Base-by-base conservation (phyloP, 2,888 invertebrate genomes). In the Corbicula japonica region DNA sequence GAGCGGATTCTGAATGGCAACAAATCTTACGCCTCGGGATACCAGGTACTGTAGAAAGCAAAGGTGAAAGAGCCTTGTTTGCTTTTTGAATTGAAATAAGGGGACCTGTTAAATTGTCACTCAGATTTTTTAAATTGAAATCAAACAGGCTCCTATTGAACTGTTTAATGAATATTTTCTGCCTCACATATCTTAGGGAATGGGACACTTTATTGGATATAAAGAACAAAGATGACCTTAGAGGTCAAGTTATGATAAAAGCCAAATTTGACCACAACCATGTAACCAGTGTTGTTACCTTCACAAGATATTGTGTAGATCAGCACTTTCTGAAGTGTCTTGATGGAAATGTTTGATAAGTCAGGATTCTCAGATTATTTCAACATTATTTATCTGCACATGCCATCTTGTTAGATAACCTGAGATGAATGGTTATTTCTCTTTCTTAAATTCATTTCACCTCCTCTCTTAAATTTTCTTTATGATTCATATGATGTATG, bases 41-140 rank as follows among this genome's bases (percentile, higher is more conserved):
- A 52, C 28, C 38, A 26, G 38, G 26, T 28, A 30, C 54, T 35
- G n/a, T 50, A 23, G 38, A 60, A 70, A 28, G 58, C 18, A 48
- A 58, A 60, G 35, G 60, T 69, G 41, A 65, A 58, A 65, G 50
- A 30, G 12, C 23, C 32, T 32, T 65, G 5, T 58, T 54, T 44
- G 23, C 30, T 34, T 12, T 32, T 28, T 62, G 30, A 44, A 72
- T 44, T 35, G 26, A 52, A 72, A 66, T 58, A 32, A 60, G 60
- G 44, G 56, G 35, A 66, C 50, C 32, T 66, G 74, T 66, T 66
- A 74, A 74, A 60, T 70, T 71, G 71, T 62, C 71, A 62, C 52
- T 54, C 46, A 41, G 41, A 71, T 71, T 71, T 65, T 54, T 48
- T 70, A 58, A 70, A 56, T 69, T 69, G 68, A 38, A 69, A 56